Conservation (phyloP, 2,888 invertebrate species). For the Brachypterus glaber region DNA sequence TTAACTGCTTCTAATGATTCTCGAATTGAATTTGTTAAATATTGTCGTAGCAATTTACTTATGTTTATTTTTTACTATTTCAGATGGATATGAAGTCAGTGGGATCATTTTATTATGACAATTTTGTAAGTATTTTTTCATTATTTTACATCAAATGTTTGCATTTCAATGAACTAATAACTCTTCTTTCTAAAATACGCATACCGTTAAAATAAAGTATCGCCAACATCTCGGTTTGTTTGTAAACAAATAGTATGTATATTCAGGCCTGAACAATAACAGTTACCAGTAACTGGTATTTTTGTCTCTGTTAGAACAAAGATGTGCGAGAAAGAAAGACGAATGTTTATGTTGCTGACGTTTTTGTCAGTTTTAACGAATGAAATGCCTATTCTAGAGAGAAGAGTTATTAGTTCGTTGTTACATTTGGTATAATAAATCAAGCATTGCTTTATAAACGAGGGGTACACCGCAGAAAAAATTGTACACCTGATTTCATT, state of each 20-base stretch:
- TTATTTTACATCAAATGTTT: conserved; percentile 4
- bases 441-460: not conserved
- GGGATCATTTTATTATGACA: conserved; percentile 93
- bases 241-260: too few relatives aligned
- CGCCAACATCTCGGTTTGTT: too few relatives aligned
- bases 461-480: not conserved
- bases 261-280: too few relatives aligned
- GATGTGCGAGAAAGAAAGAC: too few relatives aligned
- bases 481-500: too few relatives aligned
- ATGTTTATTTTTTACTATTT: conserved; percentile 13
- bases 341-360: too few relatives aligned
- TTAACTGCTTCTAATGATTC: conserved; percentile 18
- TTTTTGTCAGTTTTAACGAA: too few relatives aligned
- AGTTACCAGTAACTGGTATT: too few relatives aligned
- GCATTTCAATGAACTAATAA: too few relatives aligned
- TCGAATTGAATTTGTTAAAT: conserved; percentile 16
- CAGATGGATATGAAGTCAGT: conserved; percentile 96
- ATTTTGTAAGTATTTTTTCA: conserved; percentile 71
- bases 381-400: too few relatives aligned
- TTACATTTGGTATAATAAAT: conserved; percentile 1
- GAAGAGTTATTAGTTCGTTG: too few relatives aligned
- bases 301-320: too few relatives aligned
- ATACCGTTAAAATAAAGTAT: conserved; percentile 2
- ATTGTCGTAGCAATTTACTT: conserved; percentile 13
- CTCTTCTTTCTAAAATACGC: not conserved